Conservation (phyloP, 2,113 vertebrate species). For the Meriones unguiculatus region DNA sequence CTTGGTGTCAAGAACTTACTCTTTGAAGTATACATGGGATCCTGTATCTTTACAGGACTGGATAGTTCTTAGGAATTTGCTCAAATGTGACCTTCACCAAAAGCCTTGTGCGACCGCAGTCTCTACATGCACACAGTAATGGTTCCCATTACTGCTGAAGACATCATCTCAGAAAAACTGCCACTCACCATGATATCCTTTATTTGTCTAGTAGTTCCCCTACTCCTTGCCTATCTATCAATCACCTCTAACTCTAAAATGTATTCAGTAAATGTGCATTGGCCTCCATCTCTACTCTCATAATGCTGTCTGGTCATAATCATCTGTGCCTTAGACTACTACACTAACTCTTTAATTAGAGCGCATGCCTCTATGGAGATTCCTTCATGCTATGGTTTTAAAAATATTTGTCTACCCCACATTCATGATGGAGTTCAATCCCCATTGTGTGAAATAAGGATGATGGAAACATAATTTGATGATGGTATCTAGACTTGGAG, state of each 20-base stretch:
- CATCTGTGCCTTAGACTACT: not conserved
- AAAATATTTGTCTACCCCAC: no score
- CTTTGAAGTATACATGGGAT: not conserved
- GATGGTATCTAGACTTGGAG: not conserved
- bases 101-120: not conserved
- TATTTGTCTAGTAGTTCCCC: not conserved
- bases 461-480: not conserved
- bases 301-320: not conserved
- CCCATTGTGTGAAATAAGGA: not conserved
- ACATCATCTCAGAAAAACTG: not conserved
- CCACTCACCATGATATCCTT: not conserved
- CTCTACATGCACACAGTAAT: not conserved
- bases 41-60: not conserved
- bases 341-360: not conserved
- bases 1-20: not conserved
- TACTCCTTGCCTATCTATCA: not conserved
- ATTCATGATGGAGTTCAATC: not conserved
- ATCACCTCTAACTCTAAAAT: not conserved
- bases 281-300: not conserved
- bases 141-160: not conserved
- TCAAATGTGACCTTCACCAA: not conserved
- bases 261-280: not conserved
- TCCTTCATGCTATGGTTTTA: no score
- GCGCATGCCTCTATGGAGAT: not conserved
- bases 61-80: not conserved